phyloP scores from a whole-genome alignment of 1,140 invertebrate species.

The Drosophila takahashii region DNA sequence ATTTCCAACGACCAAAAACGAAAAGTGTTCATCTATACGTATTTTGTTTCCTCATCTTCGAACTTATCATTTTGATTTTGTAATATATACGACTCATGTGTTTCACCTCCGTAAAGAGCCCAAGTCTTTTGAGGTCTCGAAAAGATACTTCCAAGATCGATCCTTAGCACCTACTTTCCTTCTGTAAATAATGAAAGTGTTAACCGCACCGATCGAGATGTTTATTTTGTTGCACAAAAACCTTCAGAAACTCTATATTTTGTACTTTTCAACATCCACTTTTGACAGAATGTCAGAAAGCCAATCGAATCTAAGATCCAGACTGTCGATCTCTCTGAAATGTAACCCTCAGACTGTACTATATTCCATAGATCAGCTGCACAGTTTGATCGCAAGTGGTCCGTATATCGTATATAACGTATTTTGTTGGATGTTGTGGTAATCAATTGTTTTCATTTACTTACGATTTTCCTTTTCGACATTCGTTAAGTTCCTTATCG shows the following conservation, averaged over 20 bases:
- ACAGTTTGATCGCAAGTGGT: conserved; percentile 41
- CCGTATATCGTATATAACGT: conserved; percentile 32
- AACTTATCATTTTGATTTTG: conserved; percentile 42
- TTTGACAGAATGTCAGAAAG: conserved; percentile 30
- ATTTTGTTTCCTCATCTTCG: conserved; percentile 41
- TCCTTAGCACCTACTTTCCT: conserved; percentile 42
- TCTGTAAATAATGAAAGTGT: conserved; percentile 44
- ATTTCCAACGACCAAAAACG: conserved; percentile 58
- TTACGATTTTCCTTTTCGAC: conserved; percentile 21
- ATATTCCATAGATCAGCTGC: conserved; percentile 32
- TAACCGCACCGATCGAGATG: conserved; percentile 41
- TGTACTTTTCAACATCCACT: conserved; percentile 35
- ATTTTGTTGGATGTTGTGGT: conserved; percentile 52
- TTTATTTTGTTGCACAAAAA: conserved; percentile 50
- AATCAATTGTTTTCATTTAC: background rate
- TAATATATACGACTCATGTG: conserved; percentile 25
- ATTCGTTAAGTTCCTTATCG: conserved; percentile 17
- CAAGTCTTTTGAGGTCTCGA: conserved; percentile 3
- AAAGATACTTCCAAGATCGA: conserved; percentile 42
- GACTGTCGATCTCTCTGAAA: conserved; percentile 18
- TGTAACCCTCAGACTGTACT: conserved; percentile 10
- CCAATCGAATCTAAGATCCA: conserved; percentile 26
- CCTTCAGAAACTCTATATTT: conserved; percentile 35
- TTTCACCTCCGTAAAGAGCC: conserved; percentile 2
- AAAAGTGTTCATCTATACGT: conserved; percentile 47